Base-by-base conservation (phyloP, 2,113 vertebrate genomes). In the Psephotus haematonotus region DNA sequence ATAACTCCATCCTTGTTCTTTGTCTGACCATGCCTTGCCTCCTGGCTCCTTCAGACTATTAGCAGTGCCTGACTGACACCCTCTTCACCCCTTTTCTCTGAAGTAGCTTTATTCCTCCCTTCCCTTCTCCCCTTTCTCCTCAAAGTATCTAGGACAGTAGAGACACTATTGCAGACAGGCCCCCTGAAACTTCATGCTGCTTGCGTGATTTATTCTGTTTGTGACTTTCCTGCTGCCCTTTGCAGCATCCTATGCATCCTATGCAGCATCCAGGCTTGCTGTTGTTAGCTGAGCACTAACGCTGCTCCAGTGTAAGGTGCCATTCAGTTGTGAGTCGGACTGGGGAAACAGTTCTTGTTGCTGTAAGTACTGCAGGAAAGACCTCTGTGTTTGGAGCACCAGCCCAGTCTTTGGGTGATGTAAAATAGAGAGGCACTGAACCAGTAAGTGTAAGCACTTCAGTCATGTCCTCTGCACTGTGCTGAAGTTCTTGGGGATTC, bases 11-110 rank as follows among this genome's bases (percentile, higher is more conserved):
- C 6, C 37, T 65, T 2, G 3, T 29, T 35, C 39, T 76, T 52
- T 29, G 29, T 29, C 57, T 83, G 52, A 12, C 62, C 0, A 0
- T 31, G 22, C 22, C 8, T 72, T 1, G 0, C 31, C 39, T 72
- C 46, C 35, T 59, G 50, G 18, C 17, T n/a, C 67, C 64, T 79
- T 80, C 53, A 33, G 49, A 33, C 35, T 70, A 6, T 47, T 27
- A 57, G 24, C 49, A 76, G 35, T 44, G 31, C 27, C 52, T 82
- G 28, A 13, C 65, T 71, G 35, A 55, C 14, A 49, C 2, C 13
- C 17, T 4, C 28, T 62, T 68, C 31, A 55, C 33, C 22, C 25
- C 11, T 50, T 78, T 83, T 20, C 11, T 3, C 29, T 0, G 0
- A 68, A 71, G 35, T 25, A 63, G 29, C 67, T 86, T 76, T 65